These are phyloP conservation scores for Odontamblyopus rebecca DNA, from an alignment of 2,797 vertebrate species.

Conservation along the genomic window DNA sequence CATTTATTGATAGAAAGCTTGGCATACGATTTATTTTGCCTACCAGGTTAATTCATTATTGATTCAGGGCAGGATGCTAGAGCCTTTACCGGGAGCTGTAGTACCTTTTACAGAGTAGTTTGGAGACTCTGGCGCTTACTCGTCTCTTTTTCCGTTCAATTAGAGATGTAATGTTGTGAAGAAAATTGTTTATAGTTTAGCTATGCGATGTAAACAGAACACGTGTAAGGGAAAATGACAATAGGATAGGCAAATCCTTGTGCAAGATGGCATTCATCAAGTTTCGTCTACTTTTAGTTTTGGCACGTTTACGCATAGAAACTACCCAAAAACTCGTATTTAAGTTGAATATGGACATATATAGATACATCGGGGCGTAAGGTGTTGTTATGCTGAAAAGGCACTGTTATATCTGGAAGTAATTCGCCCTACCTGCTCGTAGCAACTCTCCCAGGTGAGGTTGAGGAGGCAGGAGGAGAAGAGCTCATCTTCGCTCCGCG, in stretches of 20 bases:
- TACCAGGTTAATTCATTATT: constrained; percentile 68
- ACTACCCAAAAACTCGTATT: background rate
- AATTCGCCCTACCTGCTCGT: constrained; percentile 85
- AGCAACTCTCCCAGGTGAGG: constrained; percentile 92
- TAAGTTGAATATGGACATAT: background rate
- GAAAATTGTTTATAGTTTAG: constrained; percentile 5
- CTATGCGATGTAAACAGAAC: background rate
- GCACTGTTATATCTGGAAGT: background rate
- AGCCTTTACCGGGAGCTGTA: constrained; percentile 49
- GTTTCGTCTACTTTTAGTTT: constrained; percentile 28
- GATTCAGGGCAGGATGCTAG: constrained; percentile 63
- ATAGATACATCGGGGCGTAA: background rate
- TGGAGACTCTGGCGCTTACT: constrained; percentile 43
- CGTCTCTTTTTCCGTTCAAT: constrained; percentile 37
- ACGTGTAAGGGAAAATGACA: background rate
- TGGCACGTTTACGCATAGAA: constrained; percentile 6
- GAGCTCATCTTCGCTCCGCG: constrained; percentile 88
- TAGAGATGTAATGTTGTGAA: constrained; percentile 8
- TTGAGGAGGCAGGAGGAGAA: constrained; percentile 87
- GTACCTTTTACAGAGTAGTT: constrained; percentile 47
- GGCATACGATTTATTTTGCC: constrained; percentile 60
- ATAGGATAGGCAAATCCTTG: background rate
- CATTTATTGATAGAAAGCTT: constrained; percentile 62
- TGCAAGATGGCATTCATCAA: constrained; percentile 25
- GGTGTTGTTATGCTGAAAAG: background rate